phyloP scores from a whole-genome alignment of 30 jellyfish, hydroid and myxozoan genomes.

The Pelagia noctiluca region DNA sequence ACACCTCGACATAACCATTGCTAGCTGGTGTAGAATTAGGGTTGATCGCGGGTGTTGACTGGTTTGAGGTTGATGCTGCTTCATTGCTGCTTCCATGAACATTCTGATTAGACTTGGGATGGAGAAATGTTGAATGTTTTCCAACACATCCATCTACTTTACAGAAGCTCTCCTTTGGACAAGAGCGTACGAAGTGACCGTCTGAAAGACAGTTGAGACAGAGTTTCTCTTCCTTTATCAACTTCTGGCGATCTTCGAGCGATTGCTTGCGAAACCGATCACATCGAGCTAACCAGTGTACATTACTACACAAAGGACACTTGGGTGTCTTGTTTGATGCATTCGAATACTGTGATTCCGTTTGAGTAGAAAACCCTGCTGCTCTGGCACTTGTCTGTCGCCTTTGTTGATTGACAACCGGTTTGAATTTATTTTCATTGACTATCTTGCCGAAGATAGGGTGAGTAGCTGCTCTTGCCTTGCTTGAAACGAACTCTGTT shows the following conservation, averaged over 20 bases:
- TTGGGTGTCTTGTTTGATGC: background rate
- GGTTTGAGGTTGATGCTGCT: too few species aligned
- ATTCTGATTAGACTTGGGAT: too few species aligned
- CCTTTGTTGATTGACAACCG: background rate
- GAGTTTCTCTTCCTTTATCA: background rate
- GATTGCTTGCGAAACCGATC: background rate
- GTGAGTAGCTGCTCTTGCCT: too few species aligned
- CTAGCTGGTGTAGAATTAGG: too few species aligned
- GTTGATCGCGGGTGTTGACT: too few species aligned
- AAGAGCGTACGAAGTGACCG: background rate
- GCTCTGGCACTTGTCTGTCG: background rate
- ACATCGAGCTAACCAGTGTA: background rate
- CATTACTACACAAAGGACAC: background rate
- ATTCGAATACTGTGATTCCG: too few species aligned
- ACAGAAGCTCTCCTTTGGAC: slow-evolving; percentile 23
- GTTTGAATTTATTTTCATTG: background rate
- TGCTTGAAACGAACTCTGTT: too few species aligned
- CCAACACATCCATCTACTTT: slow-evolving; percentile 1
- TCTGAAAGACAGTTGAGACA: background rate
- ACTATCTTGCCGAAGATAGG: too few species aligned
- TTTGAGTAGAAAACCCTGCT: too few species aligned
- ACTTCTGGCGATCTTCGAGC: slow-evolving; percentile 4
- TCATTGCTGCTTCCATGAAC: too few species aligned
- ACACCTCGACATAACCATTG: too few species aligned
- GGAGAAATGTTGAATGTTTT: slow-evolving; percentile 20